phyloP scores from a whole-genome alignment of 2,888 invertebrate genomes.

The Bombylius major region DNA sequence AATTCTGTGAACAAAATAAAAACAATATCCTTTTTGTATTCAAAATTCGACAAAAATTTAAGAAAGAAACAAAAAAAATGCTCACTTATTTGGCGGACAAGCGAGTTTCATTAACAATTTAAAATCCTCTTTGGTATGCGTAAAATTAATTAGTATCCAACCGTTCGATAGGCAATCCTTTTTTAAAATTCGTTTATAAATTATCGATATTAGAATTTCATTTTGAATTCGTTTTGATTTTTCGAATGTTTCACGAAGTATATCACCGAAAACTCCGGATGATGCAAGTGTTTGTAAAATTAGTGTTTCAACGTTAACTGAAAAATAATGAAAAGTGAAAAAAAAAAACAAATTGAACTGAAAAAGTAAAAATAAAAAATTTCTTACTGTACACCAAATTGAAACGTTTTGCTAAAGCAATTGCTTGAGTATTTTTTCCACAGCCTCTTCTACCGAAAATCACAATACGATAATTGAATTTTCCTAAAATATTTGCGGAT shows the following conservation, averaged over 20 bases:
- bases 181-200: slow-evolving; percentile 25
- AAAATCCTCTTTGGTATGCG: slow-evolving; percentile 40
- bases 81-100: slow-evolving; percentile 45
- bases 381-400: slow-evolving; percentile 39
- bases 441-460: slow-evolving; percentile 45
- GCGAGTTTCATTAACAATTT: slow-evolving; percentile 38
- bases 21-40: background rate
- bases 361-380: background rate
- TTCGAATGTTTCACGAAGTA: slow-evolving; percentile 21
- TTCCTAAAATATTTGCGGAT: background rate
- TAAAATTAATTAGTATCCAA: slow-evolving; percentile 47
- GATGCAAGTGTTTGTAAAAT: slow-evolving; percentile 31
- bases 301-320: slow-evolving; percentile 39
- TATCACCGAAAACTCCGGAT: slow-evolving; percentile 12
- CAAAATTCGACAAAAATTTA: background rate
- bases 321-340: slow-evolving; percentile 2
- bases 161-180: slow-evolving; percentile 43
- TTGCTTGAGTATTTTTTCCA: slow-evolving; percentile 42
- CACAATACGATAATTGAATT: slow-evolving; percentile 37
- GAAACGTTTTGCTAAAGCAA: slow-evolving; percentile 37
- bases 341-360: background rate
- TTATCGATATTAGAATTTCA: slow-evolving; percentile 21
- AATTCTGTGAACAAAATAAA: slow-evolving; percentile 14
- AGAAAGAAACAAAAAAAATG: background rate
- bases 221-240: slow-evolving; percentile 18